Base-by-base conservation (phyloP, 2,888 invertebrate species). In the Zeuzera pyrina region DNA sequence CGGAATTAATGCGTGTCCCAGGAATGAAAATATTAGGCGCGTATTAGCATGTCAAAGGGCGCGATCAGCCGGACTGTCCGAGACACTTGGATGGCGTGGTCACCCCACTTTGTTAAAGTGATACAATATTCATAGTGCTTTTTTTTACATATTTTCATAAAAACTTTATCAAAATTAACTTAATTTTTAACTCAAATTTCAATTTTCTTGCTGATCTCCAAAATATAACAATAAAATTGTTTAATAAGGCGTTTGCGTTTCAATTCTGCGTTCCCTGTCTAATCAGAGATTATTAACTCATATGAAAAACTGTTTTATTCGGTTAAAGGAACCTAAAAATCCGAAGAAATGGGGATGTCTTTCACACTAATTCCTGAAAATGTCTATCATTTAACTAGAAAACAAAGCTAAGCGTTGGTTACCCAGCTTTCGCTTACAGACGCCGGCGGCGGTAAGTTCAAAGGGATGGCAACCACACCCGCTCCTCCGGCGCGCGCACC, bases 321-420 rank as follows among this genome's bases (percentile, higher is more conserved):
- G n/a, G n/a, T n/a, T n/a, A n/a, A n/a, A n/a, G n/a, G n/a, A n/a
- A n/a, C n/a, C n/a, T n/a, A n/a, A n/a, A n/a, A n/a, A n/a, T n/a
- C n/a, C n/a, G n/a, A n/a, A n/a, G n/a, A n/a, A n/a, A n/a, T n/a
- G n/a, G n/a, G n/a, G n/a, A n/a, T n/a, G n/a, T n/a, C n/a, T n/a
- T n/a, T n/a, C n/a, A n/a, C n/a, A n/a, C n/a, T 59, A 65, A 68
- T 68, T 67, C 43, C 42, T 44, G 44, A 44, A 49, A 54, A 58
- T 47, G 60, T 63, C 67, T 69, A 68, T 68, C 72, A 74, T 74
- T 74, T 72, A 71, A 73, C 62, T 65, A 57, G 69, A 71, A 77
- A 77, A 78, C 76, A 79, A 78, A 78, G 76, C 77, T 72, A 71
- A 76, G 69, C 74, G 70, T 63, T 51, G 77, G 76, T 73, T 69